phyloP scores from a whole-genome alignment of 2,797 vertebrate genomes.

The Ptychobarbus kaznakovi region DNA sequence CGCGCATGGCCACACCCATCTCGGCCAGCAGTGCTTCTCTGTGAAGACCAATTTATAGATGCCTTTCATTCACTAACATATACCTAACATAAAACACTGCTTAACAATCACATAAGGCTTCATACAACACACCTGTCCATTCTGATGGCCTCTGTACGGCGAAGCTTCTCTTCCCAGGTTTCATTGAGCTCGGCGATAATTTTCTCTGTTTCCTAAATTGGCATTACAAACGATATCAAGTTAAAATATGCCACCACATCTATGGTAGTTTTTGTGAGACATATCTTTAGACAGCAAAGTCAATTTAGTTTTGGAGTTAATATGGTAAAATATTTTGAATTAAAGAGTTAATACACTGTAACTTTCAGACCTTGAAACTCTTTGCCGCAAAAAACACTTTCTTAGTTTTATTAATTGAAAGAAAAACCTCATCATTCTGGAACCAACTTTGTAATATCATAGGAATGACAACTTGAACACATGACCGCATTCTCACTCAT shows the following conservation, averaged over 20 bases:
- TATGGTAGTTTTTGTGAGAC: neutral
- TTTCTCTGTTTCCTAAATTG: constrained; percentile 93
- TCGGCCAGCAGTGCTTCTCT: constrained; percentile 96
- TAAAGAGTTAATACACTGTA: neutral
- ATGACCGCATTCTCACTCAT: neutral
- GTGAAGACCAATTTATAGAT: constrained; percentile 51
- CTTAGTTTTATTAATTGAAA: neutral
- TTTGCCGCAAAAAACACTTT: neutral
- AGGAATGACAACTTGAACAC: neutral
- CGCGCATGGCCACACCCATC: constrained; percentile 98
- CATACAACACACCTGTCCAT: constrained; percentile 89
- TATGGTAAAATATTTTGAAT: neutral
- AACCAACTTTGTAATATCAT: neutral
- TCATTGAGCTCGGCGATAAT: constrained; percentile 98
- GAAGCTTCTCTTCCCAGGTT: constrained; percentile 98
- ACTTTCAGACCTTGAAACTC: neutral
- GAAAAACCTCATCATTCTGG: neutral
- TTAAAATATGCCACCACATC: constrained; percentile 24
- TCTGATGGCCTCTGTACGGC: constrained; percentile 93
- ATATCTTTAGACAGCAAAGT: neutral
- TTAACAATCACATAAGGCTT: neutral
- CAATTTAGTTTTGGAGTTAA: neutral
- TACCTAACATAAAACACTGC: neutral
- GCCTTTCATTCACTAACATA: neutral
- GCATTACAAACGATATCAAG: constrained; percentile 18